These are phyloP conservation scores for Rhinolophus ferrumequinum DNA, from an alignment of 2,113 vertebrate species.

Conservation along the genomic window DNA sequence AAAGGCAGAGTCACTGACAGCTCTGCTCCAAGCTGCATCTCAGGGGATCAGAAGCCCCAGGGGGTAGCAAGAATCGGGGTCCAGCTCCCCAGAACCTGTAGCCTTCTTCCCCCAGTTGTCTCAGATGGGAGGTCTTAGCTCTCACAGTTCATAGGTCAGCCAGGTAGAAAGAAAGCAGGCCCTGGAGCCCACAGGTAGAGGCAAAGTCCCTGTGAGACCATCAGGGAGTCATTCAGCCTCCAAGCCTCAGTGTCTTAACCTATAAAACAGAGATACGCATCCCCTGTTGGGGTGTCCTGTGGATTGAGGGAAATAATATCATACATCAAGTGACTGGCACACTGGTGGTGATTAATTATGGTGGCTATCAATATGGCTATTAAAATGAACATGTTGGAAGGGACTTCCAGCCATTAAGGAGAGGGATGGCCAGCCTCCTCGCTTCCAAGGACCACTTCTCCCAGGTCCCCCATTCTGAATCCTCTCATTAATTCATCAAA, in stretches of 20 bases:
- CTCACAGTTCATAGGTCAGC: fast-evolving
- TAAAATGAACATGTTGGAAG: not conserved
- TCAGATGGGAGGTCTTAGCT: not conserved
- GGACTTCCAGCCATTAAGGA: not conserved
- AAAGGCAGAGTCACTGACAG: not conserved
- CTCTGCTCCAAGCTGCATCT: not conserved
- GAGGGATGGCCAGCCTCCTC: not conserved
- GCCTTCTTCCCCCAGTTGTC: not conserved
- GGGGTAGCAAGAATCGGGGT: not conserved
- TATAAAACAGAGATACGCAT: not conserved
- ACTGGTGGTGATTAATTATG: no score
- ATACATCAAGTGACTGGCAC: not conserved
- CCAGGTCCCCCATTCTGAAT: not conserved
- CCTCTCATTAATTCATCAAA: not conserved
- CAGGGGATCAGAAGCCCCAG: not conserved
- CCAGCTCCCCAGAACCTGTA: not conserved
- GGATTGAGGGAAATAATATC: not conserved
- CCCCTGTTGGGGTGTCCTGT: fast-evolving
- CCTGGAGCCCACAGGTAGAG: not conserved
- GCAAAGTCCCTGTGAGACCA: not conserved
- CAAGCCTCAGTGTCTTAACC: not conserved
- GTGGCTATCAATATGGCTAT: not conserved
- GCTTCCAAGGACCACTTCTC: not conserved
- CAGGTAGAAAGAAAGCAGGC: not conserved
- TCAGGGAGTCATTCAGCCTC: not conserved